Conservation (phyloP, 2,797 vertebrate species). For the Chelon auratus region DNA sequence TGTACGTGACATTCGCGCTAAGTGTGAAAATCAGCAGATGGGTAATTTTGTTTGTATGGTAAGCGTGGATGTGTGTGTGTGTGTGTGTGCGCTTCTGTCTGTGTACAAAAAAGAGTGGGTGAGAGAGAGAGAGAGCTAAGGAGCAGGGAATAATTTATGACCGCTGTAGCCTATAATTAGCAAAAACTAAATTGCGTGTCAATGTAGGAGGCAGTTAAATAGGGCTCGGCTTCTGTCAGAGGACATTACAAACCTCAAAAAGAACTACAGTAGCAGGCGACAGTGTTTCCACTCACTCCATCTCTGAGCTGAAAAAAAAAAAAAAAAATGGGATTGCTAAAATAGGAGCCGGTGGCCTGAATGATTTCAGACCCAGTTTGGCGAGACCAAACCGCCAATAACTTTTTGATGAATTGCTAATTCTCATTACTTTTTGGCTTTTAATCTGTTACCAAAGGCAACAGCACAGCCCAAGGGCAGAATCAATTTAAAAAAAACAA, state of each 20-base stretch:
- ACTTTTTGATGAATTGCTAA: conserved; percentile 71
- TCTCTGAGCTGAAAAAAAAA: conserved; percentile 40
- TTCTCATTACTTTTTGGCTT: conserved; percentile 68
- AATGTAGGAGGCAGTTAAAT: conserved; percentile 74
- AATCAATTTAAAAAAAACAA: conserved; percentile 51
- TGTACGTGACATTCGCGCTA: conserved; percentile 62
- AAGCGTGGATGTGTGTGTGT: conserved; percentile 35
- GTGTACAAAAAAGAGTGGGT: conserved; percentile 49
- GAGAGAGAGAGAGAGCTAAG: conserved; percentile 53
- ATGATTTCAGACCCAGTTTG: conserved; percentile 59
- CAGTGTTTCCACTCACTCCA: conserved; percentile 31
- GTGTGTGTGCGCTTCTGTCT: conserved; percentile 42
- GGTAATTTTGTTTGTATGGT: conserved; percentile 71
- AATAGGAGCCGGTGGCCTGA: conserved; percentile 53
- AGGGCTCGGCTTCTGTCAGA: conserved; percentile 67
- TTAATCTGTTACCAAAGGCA: conserved; percentile 64
- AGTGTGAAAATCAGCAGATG: conserved; percentile 73
- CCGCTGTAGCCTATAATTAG: conserved; percentile 82
- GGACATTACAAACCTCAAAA: conserved; percentile 65
- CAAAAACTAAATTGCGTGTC: conserved; percentile 81
- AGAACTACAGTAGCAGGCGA: conserved; percentile 36
- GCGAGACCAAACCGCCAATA: conserved; percentile 57
- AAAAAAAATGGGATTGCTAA: conserved; percentile 22
- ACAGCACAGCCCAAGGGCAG: conserved; percentile 41
- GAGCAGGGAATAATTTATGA: conserved; percentile 79